These are phyloP conservation scores for Chondrosia reniformis DNA, from an alignment of 37 sponge, comb jelly and placozoan genomes.

Conservation along the genomic window DNA sequence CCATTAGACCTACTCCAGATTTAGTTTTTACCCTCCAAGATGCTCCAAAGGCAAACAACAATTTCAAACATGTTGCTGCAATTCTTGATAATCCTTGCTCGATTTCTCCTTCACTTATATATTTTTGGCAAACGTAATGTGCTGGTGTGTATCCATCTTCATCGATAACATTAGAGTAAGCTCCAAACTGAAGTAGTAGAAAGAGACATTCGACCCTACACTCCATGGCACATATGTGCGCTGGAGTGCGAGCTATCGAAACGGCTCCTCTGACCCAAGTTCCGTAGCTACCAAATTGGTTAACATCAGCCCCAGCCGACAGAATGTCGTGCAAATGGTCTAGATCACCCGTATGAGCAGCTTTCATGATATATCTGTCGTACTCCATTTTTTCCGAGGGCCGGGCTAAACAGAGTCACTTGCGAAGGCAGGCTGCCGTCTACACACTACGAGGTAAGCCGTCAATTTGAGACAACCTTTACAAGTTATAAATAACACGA, in stretches of 20 bases:
- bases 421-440: too few relatives aligned
- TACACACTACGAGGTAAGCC: too few relatives aligned
- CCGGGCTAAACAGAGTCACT: too few relatives aligned
- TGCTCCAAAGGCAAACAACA: constrained; percentile 7
- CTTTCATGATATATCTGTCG: background rate
- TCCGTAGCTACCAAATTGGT: background rate
- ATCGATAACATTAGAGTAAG: constrained; percentile 18
- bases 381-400: constrained; percentile 9
- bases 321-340: background rate
- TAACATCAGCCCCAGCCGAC: constrained; percentile 7
- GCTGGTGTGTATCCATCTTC: constrained; percentile 23
- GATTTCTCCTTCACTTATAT: background rate
- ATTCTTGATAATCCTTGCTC: background rate
- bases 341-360: constrained; percentile 3
- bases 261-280: constrained; percentile 6
- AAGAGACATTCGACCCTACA: background rate
- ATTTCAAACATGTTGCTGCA: background rate
- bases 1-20: background rate
- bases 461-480: too few relatives aligned
- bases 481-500: too few relatives aligned
- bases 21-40: background rate
- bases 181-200: constrained; percentile 12
- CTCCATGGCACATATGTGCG: background rate
- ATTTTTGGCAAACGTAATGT: constrained; percentile 30
- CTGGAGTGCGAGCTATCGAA: background rate